Conservation (phyloP, 2,113 vertebrate species). For the Elephas maximus region DNA sequence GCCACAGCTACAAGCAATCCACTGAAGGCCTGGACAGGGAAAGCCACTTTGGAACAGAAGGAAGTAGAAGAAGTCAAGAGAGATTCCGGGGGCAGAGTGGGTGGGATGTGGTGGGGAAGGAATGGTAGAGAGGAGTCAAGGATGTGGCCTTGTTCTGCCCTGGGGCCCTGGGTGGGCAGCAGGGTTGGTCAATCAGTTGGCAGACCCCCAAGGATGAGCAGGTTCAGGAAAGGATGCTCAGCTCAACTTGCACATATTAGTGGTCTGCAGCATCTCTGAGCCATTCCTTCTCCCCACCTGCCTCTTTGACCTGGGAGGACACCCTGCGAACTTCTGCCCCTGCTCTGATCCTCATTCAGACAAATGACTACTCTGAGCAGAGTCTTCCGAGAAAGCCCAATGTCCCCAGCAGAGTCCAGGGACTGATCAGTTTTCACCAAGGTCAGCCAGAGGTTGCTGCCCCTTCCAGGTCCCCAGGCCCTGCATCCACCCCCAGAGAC, state of each 20-base stretch:
- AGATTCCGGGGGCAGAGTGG: neutral
- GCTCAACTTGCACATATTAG: neutral
- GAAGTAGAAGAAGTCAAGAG: neutral
- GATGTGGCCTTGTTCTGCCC: neutral
- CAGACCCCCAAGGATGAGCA: neutral
- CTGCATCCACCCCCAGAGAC: neutral
- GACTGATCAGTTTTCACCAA: neutral
- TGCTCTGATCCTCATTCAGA: neutral
- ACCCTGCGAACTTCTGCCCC: neutral
- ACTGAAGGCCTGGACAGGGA: neutral
- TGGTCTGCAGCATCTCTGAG: neutral
- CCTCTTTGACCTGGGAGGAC: neutral
- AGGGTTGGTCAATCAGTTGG: too few relatives aligned
- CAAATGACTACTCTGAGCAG: neutral
- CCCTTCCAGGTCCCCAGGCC: neutral
- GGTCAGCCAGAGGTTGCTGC: neutral
- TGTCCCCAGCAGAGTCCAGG: neutral
- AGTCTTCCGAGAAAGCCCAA: neutral
- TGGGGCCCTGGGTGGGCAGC: rapidly evolving
- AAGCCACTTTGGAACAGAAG: neutral
- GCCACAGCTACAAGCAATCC: neutral
- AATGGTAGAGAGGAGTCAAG: neutral
- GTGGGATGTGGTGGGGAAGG: neutral
- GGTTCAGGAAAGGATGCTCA: neutral
- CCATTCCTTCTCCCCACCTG: neutral